Percentiles rank a stretch among this genome's conserved stretches.
phyloP scores from a whole-genome alignment of 2,113 vertebrate genomes.

The Pedionomus torquatus region DNA sequence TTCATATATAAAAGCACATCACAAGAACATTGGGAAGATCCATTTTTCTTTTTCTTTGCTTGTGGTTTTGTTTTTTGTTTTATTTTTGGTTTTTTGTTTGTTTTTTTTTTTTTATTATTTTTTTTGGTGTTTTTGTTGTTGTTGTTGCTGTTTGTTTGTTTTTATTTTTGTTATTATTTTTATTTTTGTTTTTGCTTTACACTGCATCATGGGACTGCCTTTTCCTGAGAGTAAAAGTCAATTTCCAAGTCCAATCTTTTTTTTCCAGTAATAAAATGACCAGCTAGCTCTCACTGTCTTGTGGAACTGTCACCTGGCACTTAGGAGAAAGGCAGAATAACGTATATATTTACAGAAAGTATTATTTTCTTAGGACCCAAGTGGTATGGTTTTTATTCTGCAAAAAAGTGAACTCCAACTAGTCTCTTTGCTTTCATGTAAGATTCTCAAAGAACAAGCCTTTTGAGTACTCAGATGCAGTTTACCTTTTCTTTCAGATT shows the following conservation, averaged over 20 bases:
- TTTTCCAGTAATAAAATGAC: neutral
- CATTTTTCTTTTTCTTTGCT: neutral
- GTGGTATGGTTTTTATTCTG: neutral
- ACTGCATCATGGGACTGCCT: no score
- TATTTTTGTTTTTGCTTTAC: no score
- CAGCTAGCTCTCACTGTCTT: neutral
- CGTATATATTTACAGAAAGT: neutral
- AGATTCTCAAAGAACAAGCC: neutral
- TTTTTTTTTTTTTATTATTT: no score
- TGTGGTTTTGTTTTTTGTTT: no score
- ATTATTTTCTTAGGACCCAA: neutral
- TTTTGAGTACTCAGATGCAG: neutral
- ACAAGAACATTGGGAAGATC: neutral
- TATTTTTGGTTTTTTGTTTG: no score
- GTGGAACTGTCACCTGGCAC: neutral
- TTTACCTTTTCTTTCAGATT: neutral
- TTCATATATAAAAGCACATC: neutral
- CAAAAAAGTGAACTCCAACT: neutral
- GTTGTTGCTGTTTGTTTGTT: no score
- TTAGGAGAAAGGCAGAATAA: neutral
- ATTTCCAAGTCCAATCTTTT: neutral
- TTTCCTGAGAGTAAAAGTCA: neutral
- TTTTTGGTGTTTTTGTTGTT: no score
- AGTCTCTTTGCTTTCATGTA: neutral
- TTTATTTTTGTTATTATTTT: no score